Base-by-base conservation (phyloP, 2,888 invertebrate genomes). In the Eupithecia dodoneata region DNA sequence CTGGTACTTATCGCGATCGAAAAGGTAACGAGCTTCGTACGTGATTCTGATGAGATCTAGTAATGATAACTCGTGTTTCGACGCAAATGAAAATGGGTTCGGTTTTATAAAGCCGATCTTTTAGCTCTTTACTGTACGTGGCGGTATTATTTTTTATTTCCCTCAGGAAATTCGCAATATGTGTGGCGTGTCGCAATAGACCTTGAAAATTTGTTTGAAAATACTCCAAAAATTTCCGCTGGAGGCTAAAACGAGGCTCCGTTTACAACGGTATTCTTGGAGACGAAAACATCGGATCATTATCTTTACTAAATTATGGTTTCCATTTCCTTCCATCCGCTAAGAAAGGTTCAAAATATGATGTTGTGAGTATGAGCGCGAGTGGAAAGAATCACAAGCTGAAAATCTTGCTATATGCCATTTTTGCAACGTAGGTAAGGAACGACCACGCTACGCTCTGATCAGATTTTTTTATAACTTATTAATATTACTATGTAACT, bases 91-190 rank as follows among this genome's bases (percentile, higher is more conserved):
- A 79, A 81, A 76, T 78, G 30, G 18, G 30, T 74, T 70, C 30
- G 52, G 72, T 76, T 74, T 71, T 72, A 75, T 76, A 78, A 80
- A 80, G 78, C 47, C 47, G 70, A 70, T 70, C 47, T 69, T 79
- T 73, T 41, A 71, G 73, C 79, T 81, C 76, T 78, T 81, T 78
- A 80, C 79, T 71, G 76, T 75, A 69, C 77, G 73, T 74, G 79
- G 52, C 67, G 73, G 78, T 79, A 82, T 83, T 81, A 80, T 80
- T 78, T 80, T 79, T 82, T 80, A 83, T 83, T 83, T 83, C 83
- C 83, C 80, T 69, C 75, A 79, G 83, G 83, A 83, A 83, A 83
- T 82, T 78, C 59, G 71, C 79, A 81, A 81, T 79, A 82, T 82
- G 79, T 80, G 80, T 79, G 73, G 72, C 79, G 75, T 80, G 82